A percentile compares a stretch with the other conserved stretches of the same genome.
These are phyloP conservation scores for Drosophila prosaltans DNA, from an alignment of 1,140 invertebrate species.

Conservation along the genomic window DNA sequence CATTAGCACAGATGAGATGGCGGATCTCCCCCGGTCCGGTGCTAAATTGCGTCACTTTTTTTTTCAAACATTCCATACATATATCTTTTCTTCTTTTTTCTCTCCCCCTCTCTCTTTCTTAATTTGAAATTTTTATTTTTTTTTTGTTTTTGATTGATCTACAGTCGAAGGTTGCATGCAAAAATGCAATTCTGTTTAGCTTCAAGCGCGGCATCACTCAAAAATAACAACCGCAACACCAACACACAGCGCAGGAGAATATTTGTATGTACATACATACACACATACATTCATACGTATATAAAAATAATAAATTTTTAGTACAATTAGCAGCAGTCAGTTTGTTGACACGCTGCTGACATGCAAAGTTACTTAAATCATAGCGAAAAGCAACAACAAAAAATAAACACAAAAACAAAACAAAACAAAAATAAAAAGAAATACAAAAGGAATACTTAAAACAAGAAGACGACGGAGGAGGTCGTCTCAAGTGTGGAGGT, in stretches of 20 bases:
- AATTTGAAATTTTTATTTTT: not conserved
- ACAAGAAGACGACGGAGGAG: conserved; percentile 4
- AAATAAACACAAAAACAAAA: no score
- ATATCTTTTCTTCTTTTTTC: conserved; percentile 10
- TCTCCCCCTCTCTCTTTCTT: not conserved
- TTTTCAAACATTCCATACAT: conserved; percentile 32
- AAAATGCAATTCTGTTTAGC: conserved; percentile 74
- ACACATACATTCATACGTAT: no score
- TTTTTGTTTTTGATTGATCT: conserved; percentile 71
- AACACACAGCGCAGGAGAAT: conserved; percentile 10
- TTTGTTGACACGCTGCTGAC: conserved; percentile 72
- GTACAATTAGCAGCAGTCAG: conserved; percentile 73
- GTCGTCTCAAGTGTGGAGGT: conserved; percentile 5
- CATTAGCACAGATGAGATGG: conserved; percentile 22
- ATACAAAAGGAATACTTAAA: conserved; percentile 32
- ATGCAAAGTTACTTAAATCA: conserved; percentile 76
- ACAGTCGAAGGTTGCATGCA: conserved; percentile 79
- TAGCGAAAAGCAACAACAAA: conserved; percentile 1
- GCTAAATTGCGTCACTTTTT: conserved; percentile 19
- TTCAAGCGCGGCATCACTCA: conserved; percentile 53
- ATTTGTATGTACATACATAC: no score
- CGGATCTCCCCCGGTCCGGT: conserved; percentile 9
- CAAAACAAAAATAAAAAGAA: not conserved
- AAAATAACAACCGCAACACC: conserved; percentile 41
- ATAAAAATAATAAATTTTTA: conserved; percentile 54